These are phyloP conservation scores for Aleiodes alternator DNA, from an alignment of 2,888 invertebrate genomes.

Conservation along the genomic window DNA sequence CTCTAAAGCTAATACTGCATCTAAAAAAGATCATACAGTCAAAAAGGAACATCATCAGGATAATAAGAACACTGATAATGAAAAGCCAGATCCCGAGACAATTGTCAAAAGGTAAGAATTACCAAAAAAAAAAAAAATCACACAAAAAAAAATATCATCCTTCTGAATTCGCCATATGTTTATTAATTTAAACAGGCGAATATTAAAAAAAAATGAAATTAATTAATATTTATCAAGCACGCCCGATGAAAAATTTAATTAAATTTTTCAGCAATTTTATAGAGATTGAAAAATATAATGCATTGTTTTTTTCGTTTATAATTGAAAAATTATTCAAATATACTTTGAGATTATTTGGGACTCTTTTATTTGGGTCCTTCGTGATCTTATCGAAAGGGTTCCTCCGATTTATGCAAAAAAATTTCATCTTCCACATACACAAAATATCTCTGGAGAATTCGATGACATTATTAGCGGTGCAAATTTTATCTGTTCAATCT, in stretches of 20 bases:
- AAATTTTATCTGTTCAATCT: slow-evolving; percentile 49
- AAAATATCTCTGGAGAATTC: slow-evolving; percentile 58
- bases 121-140: background rate
- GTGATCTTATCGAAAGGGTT: slow-evolving; percentile 29
- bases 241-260: slow-evolving; percentile 38
- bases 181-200: slow-evolving; percentile 42
- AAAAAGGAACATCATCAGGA: slow-evolving; percentile 75
- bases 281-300: slow-evolving; percentile 8
- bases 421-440: slow-evolving; percentile 7
- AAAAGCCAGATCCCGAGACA: slow-evolving; percentile 72
- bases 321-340: background rate
- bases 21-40: slow-evolving; percentile 74
- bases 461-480: slow-evolving; percentile 59
- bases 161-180: slow-evolving; percentile 44
- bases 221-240: slow-evolving; percentile 49
- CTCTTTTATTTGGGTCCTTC: slow-evolving; percentile 40
- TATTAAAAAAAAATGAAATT: slow-evolving; percentile 29
- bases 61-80: slow-evolving; percentile 74
- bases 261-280: too few species aligned
- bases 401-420: slow-evolving; percentile 10
- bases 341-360: slow-evolving; percentile 3
- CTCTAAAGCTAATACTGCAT: slow-evolving; percentile 74
- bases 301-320: background rate
- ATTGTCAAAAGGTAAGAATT: slow-evolving; percentile 73
- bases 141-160: background rate